Evolutionary conservation across 2,113 vertebrate species (phyloP).

Genomic region (Dipodomys ordii): DNA sequence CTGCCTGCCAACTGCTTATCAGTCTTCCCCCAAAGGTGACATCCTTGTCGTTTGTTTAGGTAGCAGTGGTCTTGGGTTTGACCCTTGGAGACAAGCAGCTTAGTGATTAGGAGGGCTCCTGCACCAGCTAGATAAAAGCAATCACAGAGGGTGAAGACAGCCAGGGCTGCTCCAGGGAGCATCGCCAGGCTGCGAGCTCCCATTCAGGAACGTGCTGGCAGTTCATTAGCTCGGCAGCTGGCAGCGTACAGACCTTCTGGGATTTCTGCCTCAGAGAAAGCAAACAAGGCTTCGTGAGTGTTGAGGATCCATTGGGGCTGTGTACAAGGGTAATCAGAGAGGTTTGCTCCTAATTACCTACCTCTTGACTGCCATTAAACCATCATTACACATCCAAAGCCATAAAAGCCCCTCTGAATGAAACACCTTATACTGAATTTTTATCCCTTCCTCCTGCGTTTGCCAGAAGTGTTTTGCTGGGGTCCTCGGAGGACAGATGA

Average conservation of each 20-base stretch:
- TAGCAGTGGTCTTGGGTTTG: slow-evolving; percentile 87
- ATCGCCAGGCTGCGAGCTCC: slow-evolving; percentile 85
- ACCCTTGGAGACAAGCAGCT: slow-evolving; percentile 89
- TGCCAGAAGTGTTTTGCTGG: slow-evolving; percentile 81
- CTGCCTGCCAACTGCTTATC: slow-evolving; percentile 92
- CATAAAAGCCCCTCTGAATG: slow-evolving; percentile 82
- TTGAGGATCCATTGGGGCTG: slow-evolving; percentile 82
- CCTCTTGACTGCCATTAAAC: slow-evolving; percentile 85
- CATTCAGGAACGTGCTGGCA: slow-evolving; percentile 86
- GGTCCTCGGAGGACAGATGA: slow-evolving; percentile 82
- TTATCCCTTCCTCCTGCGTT: slow-evolving; percentile 62
- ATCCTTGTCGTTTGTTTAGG: slow-evolving; percentile 89
- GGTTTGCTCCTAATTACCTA: slow-evolving; percentile 86
- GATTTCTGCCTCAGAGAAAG: slow-evolving; percentile 89
- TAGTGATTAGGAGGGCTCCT: slow-evolving; percentile 89
- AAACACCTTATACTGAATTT: slow-evolving; percentile 80
- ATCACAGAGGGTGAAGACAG: slow-evolving; percentile 84
- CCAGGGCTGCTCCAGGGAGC: slow-evolving; percentile 84
- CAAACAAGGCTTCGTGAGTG: slow-evolving; percentile 86
- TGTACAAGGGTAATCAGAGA: slow-evolving; percentile 85
- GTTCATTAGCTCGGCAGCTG: slow-evolving; percentile 90
- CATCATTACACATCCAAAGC: slow-evolving; percentile 82
- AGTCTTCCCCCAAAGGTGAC: slow-evolving; percentile 88
- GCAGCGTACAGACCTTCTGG: slow-evolving; percentile 87
- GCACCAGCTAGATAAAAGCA: slow-evolving; percentile 91